Base-by-base conservation (phyloP, 2,113 vertebrate species). In the Tetraodon nigroviridis region DNA sequence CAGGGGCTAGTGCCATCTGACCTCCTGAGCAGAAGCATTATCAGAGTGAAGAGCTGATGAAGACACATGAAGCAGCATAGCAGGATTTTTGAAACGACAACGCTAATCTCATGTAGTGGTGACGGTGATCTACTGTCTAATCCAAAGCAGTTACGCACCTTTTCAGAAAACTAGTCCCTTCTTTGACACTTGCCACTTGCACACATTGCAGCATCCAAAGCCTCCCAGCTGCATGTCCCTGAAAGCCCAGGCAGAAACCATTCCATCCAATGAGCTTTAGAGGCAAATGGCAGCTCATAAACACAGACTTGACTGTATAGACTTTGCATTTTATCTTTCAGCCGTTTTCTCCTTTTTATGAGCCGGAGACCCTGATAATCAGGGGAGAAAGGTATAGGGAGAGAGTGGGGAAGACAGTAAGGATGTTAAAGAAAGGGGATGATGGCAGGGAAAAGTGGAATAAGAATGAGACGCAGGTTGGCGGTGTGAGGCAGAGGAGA, bases 251-350 rank as follows among this genome's bases (percentile, higher is more conserved):
- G 76, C 68, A 86, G 79, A 79, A 79, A 67, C 79, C 72, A 70
- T 79, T 75, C 55, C 61, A 78, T 77, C 82, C 76, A 74, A 84
- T 82, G 83, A 86, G 82, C 81, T 86, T 82, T 84, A 82, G 84
- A 88, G 84, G 81, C 82, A 89, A 87, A 90, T 87, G 82, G 84
- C 89, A 89, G 91, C 93, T 93, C 93, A 92, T 94, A 95, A 96
- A 97, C 92, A 93, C 87, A 92, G 92, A 91, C 91, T 93, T 90
- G 90, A 93, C 93, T 94, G 92, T 93, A 94, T 93, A 94, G 92
- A 96, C 93, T 95, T 94, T 93, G 92, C 93, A 94, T 95, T 95
- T 98, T 93, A 95, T 93, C 92, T 93, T 92, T 91, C 92, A 92
- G 92, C 93, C 91, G 91, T 93, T 93, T 92, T 16, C 47, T 17